Evolutionary conservation across 2,888 invertebrate genomes (phyloP).

Genomic region (Andrena hattorfiana): DNA sequence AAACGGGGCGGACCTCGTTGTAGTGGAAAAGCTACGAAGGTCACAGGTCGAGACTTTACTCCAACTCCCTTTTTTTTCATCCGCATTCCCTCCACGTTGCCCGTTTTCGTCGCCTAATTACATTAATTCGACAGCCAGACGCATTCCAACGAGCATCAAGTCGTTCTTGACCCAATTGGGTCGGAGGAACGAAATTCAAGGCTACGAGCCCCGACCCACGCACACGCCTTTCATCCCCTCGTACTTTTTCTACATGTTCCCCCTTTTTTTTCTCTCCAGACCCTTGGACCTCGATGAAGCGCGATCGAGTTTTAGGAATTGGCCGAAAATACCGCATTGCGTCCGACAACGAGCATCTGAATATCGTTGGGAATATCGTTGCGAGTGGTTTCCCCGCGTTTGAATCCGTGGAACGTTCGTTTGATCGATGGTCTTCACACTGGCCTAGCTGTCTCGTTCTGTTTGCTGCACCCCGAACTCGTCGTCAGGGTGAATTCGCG

Average conservation of each 20-base stretch:
- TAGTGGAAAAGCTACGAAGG: not conserved
- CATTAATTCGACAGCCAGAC: slow-evolving; percentile 22
- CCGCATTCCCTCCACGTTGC: not conserved
- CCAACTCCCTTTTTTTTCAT: not conserved
- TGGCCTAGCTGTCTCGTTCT: slow-evolving; percentile 3
- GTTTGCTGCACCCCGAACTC: slow-evolving; percentile 26
- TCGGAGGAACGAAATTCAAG: slow-evolving; percentile 31
- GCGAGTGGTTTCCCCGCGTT: slow-evolving; percentile 23
- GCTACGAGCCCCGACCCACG: slow-evolving; percentile 17
- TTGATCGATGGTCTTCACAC: slow-evolving; percentile 54
- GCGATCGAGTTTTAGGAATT: slow-evolving; percentile 10
- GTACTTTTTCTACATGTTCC: not conserved
- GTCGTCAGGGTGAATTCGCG: slow-evolving; percentile 14
- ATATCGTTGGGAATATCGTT: slow-evolving; percentile 35
- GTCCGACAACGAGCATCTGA: slow-evolving; percentile 34
- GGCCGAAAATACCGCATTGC: slow-evolving; percentile 61
- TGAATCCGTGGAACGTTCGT: slow-evolving; percentile 30
- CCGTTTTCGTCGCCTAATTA: slow-evolving; percentile 37
- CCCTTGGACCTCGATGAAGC: slow-evolving; percentile 3
- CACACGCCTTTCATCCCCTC: not conserved
- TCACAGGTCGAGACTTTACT: slow-evolving; percentile 5
- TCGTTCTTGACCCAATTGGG: slow-evolving; percentile 49
- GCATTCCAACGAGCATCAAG: slow-evolving; percentile 13
- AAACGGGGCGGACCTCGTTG: not conserved
- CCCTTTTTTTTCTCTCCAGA: not conserved